These are phyloP conservation scores for Salpingus planirostris DNA, from an alignment of 2,888 invertebrate species.

Conservation along the genomic window DNA sequence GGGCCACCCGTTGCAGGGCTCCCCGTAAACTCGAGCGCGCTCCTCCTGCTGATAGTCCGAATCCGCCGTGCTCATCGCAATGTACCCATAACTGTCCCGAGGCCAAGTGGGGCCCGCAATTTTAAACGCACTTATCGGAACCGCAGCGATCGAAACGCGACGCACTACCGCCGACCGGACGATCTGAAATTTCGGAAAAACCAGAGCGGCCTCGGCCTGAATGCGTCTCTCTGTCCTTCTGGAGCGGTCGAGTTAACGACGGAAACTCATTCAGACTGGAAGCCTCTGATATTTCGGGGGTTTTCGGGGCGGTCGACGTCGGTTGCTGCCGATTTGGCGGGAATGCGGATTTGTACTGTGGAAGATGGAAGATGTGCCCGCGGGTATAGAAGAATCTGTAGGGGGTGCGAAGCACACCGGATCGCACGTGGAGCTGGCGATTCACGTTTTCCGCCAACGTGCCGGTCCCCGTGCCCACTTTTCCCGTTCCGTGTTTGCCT, in stretches of 20 bases:
- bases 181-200: too few species aligned
- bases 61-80: constrained; percentile 43
- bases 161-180: too few species aligned
- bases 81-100: constrained; percentile 50
- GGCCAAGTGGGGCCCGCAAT: constrained; percentile 40
- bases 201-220: too few species aligned
- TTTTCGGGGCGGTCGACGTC: too few species aligned
- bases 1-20: constrained; percentile 8
- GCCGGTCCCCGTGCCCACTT: constrained; percentile 37
- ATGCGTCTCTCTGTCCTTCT: too few species aligned
- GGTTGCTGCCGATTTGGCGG: too few species aligned
- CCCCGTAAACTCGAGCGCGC: too few species aligned
- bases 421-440: constrained; percentile 39
- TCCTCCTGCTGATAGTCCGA: not conserved
- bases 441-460: constrained; percentile 38
- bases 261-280: too few species aligned
- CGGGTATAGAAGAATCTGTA: constrained; percentile 25
- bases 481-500: not conserved
- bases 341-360: too few species aligned
- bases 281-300: too few species aligned
- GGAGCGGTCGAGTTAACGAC: too few species aligned
- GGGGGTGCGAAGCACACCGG: constrained; percentile 43
- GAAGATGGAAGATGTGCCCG: constrained; percentile 20
- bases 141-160: too few species aligned
- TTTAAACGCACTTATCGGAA: constrained; percentile 20